Evolutionary conservation across 2,888 invertebrate genomes (phyloP), one percentile per base, ranked within the genome.

Genomic region (Serripes groenlandicus): DNA sequence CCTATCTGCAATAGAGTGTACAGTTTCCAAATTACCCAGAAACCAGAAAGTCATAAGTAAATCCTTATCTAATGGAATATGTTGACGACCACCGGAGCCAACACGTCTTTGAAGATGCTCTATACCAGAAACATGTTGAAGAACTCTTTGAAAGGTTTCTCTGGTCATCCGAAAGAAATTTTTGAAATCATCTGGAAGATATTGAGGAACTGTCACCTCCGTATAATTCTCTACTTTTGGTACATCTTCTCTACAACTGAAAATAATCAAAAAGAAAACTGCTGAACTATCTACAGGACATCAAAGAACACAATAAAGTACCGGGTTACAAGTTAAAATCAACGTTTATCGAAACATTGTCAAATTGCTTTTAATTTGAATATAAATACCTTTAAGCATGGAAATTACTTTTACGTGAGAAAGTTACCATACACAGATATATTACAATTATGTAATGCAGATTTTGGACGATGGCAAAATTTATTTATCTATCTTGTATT

Each of bases 41-140:
- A 70, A 82, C 82, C 82, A 72, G 2, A 73, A 60, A 60, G 35
- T 58, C 54, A 81, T 73, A 32, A 82, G 26, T 26, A 78, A 64
- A 42, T 75, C 70, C 58, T 82, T 78, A 15, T 71, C 60, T 32
- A 58, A 66, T 68, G 66, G 35, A 54, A 82, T 70, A 68, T 71
- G 58, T 72, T 56, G 66, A 42, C 75, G 62, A n/a, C 75, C 78
- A 56, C 70, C 64, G 18, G 28, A 28, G 37, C 35, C 28, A 26
- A 35, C n/a, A 54, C 70, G 35, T 49, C 26, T 56, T 60, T 70
- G 52, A 28, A 72, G 32, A 34, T 26, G 18, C 2, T 52, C 54
- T 28, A 56, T 18, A 28, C 28, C 32, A 30, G 71, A 52, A 54
- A 71, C n/a, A 71, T 32, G 52, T 30, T 26, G 26, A 28, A 71